These are phyloP conservation scores for Tetranychus truncatus DNA, from an alignment of 2,888 invertebrate species.

Conservation along the genomic window DNA sequence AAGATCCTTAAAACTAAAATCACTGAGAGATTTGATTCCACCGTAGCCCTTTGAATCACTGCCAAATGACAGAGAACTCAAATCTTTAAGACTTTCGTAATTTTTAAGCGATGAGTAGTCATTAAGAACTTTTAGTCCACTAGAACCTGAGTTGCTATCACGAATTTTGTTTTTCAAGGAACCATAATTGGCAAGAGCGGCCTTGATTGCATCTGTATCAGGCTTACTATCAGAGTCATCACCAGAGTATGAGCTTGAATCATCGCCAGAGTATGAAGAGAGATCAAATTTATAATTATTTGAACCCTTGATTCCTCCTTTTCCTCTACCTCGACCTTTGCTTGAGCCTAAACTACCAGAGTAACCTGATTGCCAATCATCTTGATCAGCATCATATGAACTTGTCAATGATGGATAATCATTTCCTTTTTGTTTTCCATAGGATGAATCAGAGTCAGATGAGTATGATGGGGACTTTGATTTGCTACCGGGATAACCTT, in stretches of 20 bases:
- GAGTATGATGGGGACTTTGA: background rate
- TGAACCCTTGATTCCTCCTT: background rate
- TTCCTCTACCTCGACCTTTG: background rate
- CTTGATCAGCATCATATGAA: background rate
- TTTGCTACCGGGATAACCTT: background rate
- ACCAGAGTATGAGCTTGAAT: background rate
- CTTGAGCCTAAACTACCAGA: background rate
- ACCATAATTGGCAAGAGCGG: background rate
- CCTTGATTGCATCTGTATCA: background rate
- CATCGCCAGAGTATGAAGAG: background rate
- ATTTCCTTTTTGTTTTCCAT: background rate
- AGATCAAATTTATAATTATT: background rate
- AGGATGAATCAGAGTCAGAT: background rate
- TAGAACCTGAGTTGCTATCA: background rate
- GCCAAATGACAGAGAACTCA: background rate
- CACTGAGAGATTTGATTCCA: background rate
- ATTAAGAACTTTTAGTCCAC: background rate
- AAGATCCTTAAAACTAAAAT: background rate
- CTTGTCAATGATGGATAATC: background rate
- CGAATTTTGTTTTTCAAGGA: background rate
- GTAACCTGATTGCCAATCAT: slow-evolving; percentile 1
- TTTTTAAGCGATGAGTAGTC: background rate
- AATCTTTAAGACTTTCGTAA: background rate
- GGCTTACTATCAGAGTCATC: background rate
- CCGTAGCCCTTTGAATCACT: background rate